phyloP scores from a whole-genome alignment of 2,797 vertebrate genomes.

The Manis crassicaudata region DNA sequence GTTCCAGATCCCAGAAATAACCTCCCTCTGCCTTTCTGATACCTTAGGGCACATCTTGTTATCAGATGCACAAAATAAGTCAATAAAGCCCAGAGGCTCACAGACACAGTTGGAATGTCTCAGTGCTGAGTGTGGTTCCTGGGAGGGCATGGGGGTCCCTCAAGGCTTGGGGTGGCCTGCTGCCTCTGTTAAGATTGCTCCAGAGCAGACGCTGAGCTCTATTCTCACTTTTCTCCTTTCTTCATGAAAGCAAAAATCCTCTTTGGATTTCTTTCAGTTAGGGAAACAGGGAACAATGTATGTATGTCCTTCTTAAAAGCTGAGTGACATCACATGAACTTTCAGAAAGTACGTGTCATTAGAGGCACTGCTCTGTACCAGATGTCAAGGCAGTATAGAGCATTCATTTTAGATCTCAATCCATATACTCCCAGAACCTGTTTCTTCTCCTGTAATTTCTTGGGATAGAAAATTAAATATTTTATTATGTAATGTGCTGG shows the following conservation, averaged over 20 bases:
- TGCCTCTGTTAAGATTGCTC: not conserved
- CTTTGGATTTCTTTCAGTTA: not conserved
- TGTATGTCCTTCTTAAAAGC: not conserved
- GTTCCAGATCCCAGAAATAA: not conserved
- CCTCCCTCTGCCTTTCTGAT: not conserved
- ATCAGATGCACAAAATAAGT: no score
- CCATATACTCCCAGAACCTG: not conserved
- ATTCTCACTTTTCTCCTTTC: not conserved
- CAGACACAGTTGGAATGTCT: not conserved
- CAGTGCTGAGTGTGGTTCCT: not conserved
- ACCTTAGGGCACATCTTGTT: not conserved
- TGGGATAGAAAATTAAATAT: not conserved
- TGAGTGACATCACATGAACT: not conserved
- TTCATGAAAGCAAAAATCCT: not conserved
- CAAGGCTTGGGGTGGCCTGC: rapidly evolving
- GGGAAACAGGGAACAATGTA: not conserved
- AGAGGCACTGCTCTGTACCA: not conserved
- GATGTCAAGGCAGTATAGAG: not conserved
- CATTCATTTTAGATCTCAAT: not conserved
- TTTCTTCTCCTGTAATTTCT: not conserved
- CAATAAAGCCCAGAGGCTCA: not conserved
- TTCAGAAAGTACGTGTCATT: not conserved
- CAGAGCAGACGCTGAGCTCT: not conserved
- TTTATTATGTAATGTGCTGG: not conserved
- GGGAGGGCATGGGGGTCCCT: no score